Percentiles rank a stretch among this genome's conserved stretches.
Evolutionary conservation across 2,888 invertebrate genomes (phyloP).

Genomic region (Gnatocerus cornutus): DNA sequence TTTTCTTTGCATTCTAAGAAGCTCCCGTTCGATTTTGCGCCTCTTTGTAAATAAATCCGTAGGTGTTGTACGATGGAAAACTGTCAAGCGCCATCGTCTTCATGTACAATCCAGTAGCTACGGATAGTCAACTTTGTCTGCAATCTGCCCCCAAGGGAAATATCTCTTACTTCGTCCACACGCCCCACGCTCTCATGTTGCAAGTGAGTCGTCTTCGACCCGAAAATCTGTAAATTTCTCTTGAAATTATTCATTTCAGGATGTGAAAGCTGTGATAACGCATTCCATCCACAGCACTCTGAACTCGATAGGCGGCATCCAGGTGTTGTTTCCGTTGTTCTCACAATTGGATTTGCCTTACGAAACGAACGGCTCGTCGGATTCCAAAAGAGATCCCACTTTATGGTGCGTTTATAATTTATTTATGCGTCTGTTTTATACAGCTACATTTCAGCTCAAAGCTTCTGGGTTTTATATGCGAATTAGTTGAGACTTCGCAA

Average conservation of each 20-base stretch:
- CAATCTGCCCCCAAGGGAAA: slow-evolving; percentile 99
- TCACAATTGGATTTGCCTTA: slow-evolving; percentile 97
- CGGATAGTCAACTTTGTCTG: slow-evolving; percentile 98
- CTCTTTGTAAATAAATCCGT: slow-evolving; percentile 59
- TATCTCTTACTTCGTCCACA: slow-evolving; percentile 98
- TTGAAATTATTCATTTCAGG: slow-evolving; percentile 75
- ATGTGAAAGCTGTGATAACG: slow-evolving; percentile 99
- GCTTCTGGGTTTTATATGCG: slow-evolving; percentile 96
- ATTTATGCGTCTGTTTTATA: slow-evolving; percentile 14
- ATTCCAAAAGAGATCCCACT: slow-evolving; percentile 89
- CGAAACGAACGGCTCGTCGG: slow-evolving; percentile 83
- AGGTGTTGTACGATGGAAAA: slow-evolving; percentile 99
- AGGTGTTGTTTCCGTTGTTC: slow-evolving; percentile 97
- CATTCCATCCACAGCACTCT: slow-evolving; percentile 99
- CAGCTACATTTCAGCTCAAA: slow-evolving; percentile 82
- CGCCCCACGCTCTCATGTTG: slow-evolving; percentile 99
- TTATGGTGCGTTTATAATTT: slow-evolving; percentile 81
- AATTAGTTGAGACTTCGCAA: slow-evolving; percentile 96
- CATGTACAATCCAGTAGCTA: slow-evolving; percentile 99
- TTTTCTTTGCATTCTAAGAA: slow-evolving; percentile 14
- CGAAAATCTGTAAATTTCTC: slow-evolving; percentile 5
- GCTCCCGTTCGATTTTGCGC: slow-evolving; percentile 17
- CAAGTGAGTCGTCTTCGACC: slow-evolving; percentile 77
- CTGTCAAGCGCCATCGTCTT: slow-evolving; percentile 97
- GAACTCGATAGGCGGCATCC: slow-evolving; percentile 99